Conservation (phyloP, 2,888 invertebrate species). For the Rambutsinella grinnellia region DNA sequence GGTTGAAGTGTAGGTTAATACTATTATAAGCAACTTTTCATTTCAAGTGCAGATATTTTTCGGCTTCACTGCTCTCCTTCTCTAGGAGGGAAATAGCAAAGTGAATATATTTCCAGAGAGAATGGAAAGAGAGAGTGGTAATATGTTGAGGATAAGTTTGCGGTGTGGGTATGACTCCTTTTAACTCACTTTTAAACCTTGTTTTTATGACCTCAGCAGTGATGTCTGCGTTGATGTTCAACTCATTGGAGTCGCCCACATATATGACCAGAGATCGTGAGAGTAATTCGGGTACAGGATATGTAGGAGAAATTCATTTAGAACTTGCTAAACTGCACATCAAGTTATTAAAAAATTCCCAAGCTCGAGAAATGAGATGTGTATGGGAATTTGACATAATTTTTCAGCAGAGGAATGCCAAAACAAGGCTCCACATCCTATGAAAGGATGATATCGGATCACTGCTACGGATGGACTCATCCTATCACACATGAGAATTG, state of each 20-base stretch:
- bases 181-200: not conserved
- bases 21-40: not conserved
- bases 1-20: too few relatives aligned
- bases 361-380: conserved; percentile 13
- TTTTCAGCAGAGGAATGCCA: not conserved
- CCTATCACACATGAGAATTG: too few relatives aligned
- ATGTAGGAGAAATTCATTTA: not conserved
- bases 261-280: not conserved
- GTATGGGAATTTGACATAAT: conserved; percentile 17
- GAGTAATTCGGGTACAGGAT: too few relatives aligned
- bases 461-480: too few relatives aligned
- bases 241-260: not conserved
- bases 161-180: not conserved
- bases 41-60: not conserved
- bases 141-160: not conserved
- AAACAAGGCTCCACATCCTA: not conserved
- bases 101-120: too few relatives aligned
- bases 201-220: not conserved
- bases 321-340: conserved; percentile 3
- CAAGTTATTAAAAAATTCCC: conserved; percentile 34
- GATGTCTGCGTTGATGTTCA: not conserved
- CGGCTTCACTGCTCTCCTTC: not conserved
- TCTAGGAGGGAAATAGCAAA: not conserved
- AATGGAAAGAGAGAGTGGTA: not conserved
- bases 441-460: too few relatives aligned